Evolutionary conservation across 2,888 invertebrate species (phyloP), one percentile per base, ranked within the genome.

Genomic region (Sinodicranocentrus sp.): DNA sequence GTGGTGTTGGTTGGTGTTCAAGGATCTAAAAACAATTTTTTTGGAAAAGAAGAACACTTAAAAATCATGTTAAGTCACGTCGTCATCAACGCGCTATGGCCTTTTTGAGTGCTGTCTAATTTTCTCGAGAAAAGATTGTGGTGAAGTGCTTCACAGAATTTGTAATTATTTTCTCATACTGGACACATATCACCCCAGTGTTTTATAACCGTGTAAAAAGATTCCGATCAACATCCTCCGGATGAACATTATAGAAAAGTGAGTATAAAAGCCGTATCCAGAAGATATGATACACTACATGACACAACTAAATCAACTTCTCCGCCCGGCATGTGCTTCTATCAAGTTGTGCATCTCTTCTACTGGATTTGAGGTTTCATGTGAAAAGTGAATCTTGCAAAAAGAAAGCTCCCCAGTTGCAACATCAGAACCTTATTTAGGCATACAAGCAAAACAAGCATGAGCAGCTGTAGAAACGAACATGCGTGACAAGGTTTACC

Each of bases 111-210:
- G 5, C 57, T 57, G 21, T n/a, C 19, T 48, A 6, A 17, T 39
- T 65, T 13, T 65, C 8, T 8, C 21, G 39, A 17, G 26, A 43
- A 15, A 70, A 28, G 54, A 43, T 59, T 73, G 28, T 39, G 39
- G 73, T 25, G 39, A 73, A 73, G 73, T 63, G 26, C 73, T 65
- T 67, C 67, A 76, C 65, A 65, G 76, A 76, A 67, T 65, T 75
- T 48, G 15, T 75, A 75, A 75, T 75, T 75, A 75, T 63, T 75
- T 75, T 65, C 65, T 75, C 75, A 33, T 57, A 23, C 23, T 21
- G 21, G 57, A 57, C 57, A 10, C 57, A 57, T 21, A 6, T 52
- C n/a, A 6, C 52, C 57, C 10, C 10, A 21, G 13, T n/a, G 48
- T 48, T 10, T 48, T 48, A 48, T n/a, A 5, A 57, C 48, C 48